A percentile compares a stretch with the other conserved stretches of the same genome.
These are phyloP conservation scores for Bombylius major DNA, from an alignment of 2,888 invertebrate species.

Conservation along the genomic window DNA sequence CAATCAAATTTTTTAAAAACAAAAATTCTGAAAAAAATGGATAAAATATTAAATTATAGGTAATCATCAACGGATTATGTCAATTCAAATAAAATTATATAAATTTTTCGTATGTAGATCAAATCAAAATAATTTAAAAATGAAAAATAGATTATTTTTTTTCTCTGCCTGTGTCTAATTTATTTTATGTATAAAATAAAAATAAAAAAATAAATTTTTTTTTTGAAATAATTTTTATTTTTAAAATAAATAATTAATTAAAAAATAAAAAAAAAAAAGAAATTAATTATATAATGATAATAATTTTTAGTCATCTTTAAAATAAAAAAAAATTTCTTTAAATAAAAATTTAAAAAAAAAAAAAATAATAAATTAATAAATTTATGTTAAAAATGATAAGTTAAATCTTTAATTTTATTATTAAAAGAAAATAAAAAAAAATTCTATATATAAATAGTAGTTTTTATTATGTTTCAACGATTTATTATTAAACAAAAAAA, in stretches of 20 bases:
- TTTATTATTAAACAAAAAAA: neutral
- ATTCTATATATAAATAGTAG: neutral
- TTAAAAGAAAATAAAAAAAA: neutral
- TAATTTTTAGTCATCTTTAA: neutral
- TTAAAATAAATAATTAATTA: neutral
- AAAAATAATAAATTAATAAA: too few relatives aligned
- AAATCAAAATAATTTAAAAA: neutral
- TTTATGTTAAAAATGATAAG: neutral
- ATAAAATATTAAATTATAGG: neutral
- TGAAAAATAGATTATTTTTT: neutral
- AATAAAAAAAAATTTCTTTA: neutral
- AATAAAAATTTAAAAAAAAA: too few relatives aligned
- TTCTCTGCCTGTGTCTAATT: neutral
- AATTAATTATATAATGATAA: neutral
- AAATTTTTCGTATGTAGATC: neutral
- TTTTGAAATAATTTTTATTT: neutral
- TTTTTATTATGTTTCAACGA: neutral
- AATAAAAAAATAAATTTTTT: too few relatives aligned
- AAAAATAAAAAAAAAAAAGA: too few relatives aligned
- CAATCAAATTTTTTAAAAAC: neutral
- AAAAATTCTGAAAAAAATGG: neutral
- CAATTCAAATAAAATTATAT: neutral
- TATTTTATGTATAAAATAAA: neutral
- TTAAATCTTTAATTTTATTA: neutral
- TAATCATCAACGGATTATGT: too few relatives aligned